A percentile compares a stretch with the other conserved stretches of the same genome.
Evolutionary conservation across 2,797 vertebrate species (phyloP).

Genomic region (Chelon auratus): DNA sequence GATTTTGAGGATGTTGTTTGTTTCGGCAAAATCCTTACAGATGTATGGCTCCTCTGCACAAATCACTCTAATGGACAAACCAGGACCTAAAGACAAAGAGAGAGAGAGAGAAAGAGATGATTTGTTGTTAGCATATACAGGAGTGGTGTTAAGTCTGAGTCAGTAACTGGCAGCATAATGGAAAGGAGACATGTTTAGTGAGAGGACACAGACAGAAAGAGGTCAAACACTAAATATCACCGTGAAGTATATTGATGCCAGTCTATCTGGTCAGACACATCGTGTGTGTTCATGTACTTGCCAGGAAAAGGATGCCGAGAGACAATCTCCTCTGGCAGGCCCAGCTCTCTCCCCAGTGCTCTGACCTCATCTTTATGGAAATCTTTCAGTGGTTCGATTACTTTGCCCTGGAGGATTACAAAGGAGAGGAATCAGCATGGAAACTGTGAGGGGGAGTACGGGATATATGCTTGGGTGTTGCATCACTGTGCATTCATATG

Average conservation of each 20-base stretch:
- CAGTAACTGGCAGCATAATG: background rate
- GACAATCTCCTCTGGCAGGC: constrained; percentile 96
- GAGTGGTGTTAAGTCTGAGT: background rate
- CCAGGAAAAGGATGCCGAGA: constrained; percentile 97
- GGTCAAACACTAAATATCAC: background rate
- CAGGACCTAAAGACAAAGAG: constrained; percentile 88
- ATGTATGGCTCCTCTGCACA: constrained; percentile 97
- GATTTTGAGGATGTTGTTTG: constrained; percentile 99
- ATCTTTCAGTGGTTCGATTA: constrained; percentile 98
- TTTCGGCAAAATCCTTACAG: constrained; percentile 99
- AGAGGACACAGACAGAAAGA: background rate
- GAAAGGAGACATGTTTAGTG: background rate
- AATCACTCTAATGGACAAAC: constrained; percentile 97
- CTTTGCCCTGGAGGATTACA: constrained; percentile 89
- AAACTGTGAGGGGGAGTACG: constrained; percentile 5
- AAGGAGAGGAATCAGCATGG: constrained; percentile 43
- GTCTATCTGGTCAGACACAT: background rate
- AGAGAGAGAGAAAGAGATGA: background rate
- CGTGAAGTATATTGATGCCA: background rate
- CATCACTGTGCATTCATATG: constrained; percentile 9
- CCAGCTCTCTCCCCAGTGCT: constrained; percentile 94
- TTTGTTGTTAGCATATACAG: constrained; percentile 8
- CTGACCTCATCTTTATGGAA: constrained; percentile 99
- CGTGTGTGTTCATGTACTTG: constrained; percentile 56
- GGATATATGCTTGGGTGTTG: background rate